These are phyloP conservation scores for Sinocyclocheilus anophthalmus DNA, from an alignment of 2,113 vertebrate genomes.

Conservation along the genomic window DNA sequence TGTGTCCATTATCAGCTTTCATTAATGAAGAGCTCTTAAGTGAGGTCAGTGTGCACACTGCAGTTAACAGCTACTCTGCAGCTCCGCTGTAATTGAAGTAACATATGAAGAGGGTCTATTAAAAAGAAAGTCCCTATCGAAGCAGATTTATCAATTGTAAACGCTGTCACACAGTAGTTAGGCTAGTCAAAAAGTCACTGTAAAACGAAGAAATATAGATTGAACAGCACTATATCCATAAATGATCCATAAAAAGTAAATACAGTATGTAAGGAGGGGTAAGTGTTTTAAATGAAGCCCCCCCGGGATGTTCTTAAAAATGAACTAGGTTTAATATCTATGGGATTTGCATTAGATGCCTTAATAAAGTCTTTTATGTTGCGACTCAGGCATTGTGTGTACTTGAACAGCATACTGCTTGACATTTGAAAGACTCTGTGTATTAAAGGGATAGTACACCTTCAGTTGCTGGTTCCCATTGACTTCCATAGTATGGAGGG, in stretches of 20 bases:
- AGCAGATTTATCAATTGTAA: neutral
- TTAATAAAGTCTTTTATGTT: neutral
- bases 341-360: slow-evolving; percentile 17
- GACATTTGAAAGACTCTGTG: slow-evolving; percentile 39
- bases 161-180: neutral
- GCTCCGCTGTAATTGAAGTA: slow-evolving; percentile 11
- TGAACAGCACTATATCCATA: neutral
- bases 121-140: slow-evolving; percentile 16
- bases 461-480: too few relatives aligned
- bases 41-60: neutral
- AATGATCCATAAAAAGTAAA: neutral
- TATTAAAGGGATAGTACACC: neutral
- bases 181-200: too few relatives aligned
- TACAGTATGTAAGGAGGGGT: neutral
- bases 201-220: too few relatives aligned
- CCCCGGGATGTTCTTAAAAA: slow-evolving; percentile 19
- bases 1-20: slow-evolving; percentile 17
- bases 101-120: slow-evolving; percentile 12
- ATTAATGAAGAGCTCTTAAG: slow-evolving; percentile 25
- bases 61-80: slow-evolving; percentile 18
- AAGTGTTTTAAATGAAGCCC: neutral
- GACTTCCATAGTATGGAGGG: too few relatives aligned
- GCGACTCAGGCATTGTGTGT: neutral
- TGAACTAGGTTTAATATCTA: neutral
- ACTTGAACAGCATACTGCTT: neutral